Conservation (phyloP, 2,113 vertebrate species). For the Epinephelus lanceolatus region DNA sequence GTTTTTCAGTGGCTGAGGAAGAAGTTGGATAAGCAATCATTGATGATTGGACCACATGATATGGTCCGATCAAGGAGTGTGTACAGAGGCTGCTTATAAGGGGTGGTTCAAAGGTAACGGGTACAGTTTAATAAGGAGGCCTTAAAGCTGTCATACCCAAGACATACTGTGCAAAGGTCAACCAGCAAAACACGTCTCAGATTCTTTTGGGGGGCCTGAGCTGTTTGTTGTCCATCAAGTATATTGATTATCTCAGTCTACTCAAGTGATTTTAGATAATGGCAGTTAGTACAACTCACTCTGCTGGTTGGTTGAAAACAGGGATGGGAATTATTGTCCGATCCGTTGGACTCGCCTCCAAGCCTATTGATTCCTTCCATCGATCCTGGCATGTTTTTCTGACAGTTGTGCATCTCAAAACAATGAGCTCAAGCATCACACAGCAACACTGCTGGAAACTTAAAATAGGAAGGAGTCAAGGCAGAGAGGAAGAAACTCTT, state of each 20-base stretch:
- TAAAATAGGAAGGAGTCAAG: too few relatives aligned
- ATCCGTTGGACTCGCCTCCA: too few relatives aligned
- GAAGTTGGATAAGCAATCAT: background rate
- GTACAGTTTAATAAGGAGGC: background rate
- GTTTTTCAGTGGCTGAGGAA: constrained; percentile 5
- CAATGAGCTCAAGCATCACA: too few relatives aligned
- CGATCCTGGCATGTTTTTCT: too few relatives aligned
- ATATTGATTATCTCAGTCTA: background rate
- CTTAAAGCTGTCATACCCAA: background rate
- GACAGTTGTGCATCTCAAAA: too few relatives aligned
- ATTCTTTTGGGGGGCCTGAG: background rate
- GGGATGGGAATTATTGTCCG: too few relatives aligned
- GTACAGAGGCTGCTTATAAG: background rate
- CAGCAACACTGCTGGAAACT: too few relatives aligned
- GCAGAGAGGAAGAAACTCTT: too few relatives aligned
- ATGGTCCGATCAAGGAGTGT: background rate
- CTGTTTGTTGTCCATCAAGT: background rate
- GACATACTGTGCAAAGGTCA: background rate
- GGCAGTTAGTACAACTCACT: background rate
- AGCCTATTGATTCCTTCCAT: too few relatives aligned
- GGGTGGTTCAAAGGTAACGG: background rate
- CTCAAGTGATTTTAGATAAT: background rate
- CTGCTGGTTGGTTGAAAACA: background rate
- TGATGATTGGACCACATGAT: background rate
- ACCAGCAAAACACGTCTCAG: background rate